These are phyloP conservation scores for Cabera pusaria DNA, from an alignment of 2,888 invertebrate genomes.

Conservation along the genomic window DNA sequence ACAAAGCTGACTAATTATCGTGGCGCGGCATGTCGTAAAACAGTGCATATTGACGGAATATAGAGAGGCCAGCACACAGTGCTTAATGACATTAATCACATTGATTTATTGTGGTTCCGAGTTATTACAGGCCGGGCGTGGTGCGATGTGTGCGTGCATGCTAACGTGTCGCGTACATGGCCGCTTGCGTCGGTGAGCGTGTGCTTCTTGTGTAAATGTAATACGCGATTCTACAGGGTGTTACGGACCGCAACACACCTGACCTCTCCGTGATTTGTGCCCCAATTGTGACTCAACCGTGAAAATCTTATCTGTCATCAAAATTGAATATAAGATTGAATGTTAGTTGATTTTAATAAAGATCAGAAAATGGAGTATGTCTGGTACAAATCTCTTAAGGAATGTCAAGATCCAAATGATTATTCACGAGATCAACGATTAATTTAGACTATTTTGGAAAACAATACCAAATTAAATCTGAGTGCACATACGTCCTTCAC, in stretches of 20 bases:
- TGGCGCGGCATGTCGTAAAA: slow-evolving; percentile 81
- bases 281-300: slow-evolving; percentile 18
- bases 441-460: too few species aligned
- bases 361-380: too few species aligned
- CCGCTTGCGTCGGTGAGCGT: slow-evolving; percentile 45
- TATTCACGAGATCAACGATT: too few species aligned
- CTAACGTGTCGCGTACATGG: slow-evolving; percentile 41
- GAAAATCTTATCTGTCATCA: slow-evolving; percentile 12
- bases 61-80: slow-evolving; percentile 83
- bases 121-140: slow-evolving; percentile 80
- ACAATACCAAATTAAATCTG: too few species aligned
- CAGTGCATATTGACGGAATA: slow-evolving; percentile 84
- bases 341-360: too few species aligned
- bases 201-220: slow-evolving; percentile 74
- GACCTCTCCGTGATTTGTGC: slow-evolving; percentile 26
- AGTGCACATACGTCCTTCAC: too few species aligned
- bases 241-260: slow-evolving; percentile 45
- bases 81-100: slow-evolving; percentile 84
- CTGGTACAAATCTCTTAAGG: too few species aligned
- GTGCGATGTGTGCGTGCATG: slow-evolving; percentile 59
- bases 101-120: slow-evolving; percentile 84
- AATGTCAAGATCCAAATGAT: too few species aligned
- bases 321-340: slow-evolving; percentile 15
- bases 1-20: slow-evolving; percentile 83
- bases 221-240: slow-evolving; percentile 65